Base-by-base conservation (phyloP, 92 coral and sea anemone species). In the Parazoanthus swiftii region DNA sequence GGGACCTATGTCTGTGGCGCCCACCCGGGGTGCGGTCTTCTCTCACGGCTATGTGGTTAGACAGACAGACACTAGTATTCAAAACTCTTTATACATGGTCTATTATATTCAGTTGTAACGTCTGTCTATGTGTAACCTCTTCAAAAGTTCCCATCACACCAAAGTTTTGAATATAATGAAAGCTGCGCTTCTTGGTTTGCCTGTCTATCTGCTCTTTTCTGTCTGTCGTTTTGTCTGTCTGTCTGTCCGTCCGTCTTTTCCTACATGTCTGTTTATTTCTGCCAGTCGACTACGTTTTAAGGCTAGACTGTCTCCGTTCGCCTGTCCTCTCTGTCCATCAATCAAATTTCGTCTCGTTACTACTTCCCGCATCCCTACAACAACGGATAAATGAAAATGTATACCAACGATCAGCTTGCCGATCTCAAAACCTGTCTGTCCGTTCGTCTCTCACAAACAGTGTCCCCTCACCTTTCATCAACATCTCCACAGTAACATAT, bases 1-100 rank as follows among this genome's bases (percentile, higher is more conserved):
- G 90, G 6, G 99, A 97, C 77, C 88, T 90, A 35, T 97, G 99
- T 77, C 99, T 93, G 85, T 97, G 99, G 42, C 99, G 92, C 3
- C 99, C 99, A 0, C 99, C 99, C 3, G 99, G 98, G 6, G 98
- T 94, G 0, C 99, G 93, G 65, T 97, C 99, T 63, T 95, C 97
- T 63, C 99, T 91, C 25, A 95, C 99, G 37, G 99, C 99, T 97
- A 48, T 44, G 79, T 54, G 79, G 58, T 1, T 56, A 46, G 54
- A 59, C 5, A 44, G 15, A 33, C 58, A 54, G 7, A 51, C 26
- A 26, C 50, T 13, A 6, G 33, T 10, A 26, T 18, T 39, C 26
- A 5, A 50, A 50, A 25, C 70, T 35, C 18, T 16, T 15, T 21
- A 14, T 21, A 14, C 6, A 36, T 7, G 29, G 36, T 8, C 8